Base-by-base conservation (phyloP, 2,888 invertebrate species). In the Xanthia icteritia region DNA sequence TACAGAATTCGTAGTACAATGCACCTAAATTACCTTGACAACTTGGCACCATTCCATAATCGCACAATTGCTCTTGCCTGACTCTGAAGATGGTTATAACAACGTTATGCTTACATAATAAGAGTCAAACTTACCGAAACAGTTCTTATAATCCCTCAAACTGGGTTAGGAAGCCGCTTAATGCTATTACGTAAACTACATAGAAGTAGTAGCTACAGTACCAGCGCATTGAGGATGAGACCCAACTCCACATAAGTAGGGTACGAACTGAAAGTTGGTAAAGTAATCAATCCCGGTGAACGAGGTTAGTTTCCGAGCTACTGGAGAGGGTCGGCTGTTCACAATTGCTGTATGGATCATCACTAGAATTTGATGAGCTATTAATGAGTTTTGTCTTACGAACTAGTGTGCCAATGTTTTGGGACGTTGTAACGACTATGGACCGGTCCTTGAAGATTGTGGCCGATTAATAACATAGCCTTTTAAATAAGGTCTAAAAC, bases 11-110 rank as follows among this genome's bases (percentile, higher is more conserved):
- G n/a, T 87, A 84, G 81, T 86, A 87, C 87, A 84, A 79, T 86
- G 83, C 69, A 84, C 83, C n/a, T 66, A 83, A 73, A 84, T 80
- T 80, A 71, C 83, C 83, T 84, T 84, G 87, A 87, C 27, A 80
- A 70, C 42, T 84, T 84, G 83, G 83, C 87, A 75, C 1, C 13
- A 48, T 73, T 84, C 83, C 83, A 84, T 84, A 86, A 84, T 86
- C 84, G 23, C 72, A 84, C 42, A 63, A 74, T 87, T 66, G 84
- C 85, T 75, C 75, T 79, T 79, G 65, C 56, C 64, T 70, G 64
- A 71, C 70, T 61, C 48, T 73, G 56, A 84, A 75, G 74, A 84
- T 45, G 85, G 45, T 75, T 84, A 70, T 64, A 79, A 72, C 60
- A 79, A 65, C 86, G 73, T 79, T 74, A 74, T 66, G 58, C 58